Evolutionary conservation across 2,888 invertebrate genomes (phyloP), one percentile per base, ranked within the genome.

Genomic region (Blastobasis lacticolella): DNA sequence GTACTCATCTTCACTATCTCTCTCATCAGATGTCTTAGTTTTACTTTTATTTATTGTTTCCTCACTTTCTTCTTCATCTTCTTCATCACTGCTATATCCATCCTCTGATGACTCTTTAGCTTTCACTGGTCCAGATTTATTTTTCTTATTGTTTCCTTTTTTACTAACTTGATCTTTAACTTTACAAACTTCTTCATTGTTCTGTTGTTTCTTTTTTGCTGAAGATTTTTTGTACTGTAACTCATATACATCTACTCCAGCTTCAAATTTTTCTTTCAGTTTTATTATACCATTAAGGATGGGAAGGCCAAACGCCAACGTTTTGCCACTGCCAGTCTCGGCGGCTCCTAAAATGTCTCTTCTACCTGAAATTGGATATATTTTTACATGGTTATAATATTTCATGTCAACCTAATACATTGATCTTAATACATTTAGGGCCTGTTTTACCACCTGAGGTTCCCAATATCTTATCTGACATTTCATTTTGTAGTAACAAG

Each of bases 301-400:
- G 7, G 99, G 99, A 54, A 99, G 94, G 0, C 96, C 98, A 87
- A 99, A 99, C 0, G 99, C 99, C 49, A 99, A 84, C 0, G 99
- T 99, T 89, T 99, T 99, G 0, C 99, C 99, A 80, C 98, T 98
- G 0, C 99, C 99, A 0, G 99, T 99, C 89, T 99, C 98, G 4
- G 99, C 99, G 51, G 99, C 99, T n/a, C 98, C 99, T 1, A 99
- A 81, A 61, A 99, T 95, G 78, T 99, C 98, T 80, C 94, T 91
- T 48, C 93, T 90, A 44, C 93, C 91, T 91, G 64, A 10, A 46
- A 52, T 23, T 40, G 23, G 23, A 23, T 3, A 23, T 40, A 40
- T 6, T 40, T 40, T 40, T 40, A 40, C 9, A 40, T 40, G 41
- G 6, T 8, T 4, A 40, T 8, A 40, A 40, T 23, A 23, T 23